Conservation (phyloP, 2,113 vertebrate species). For the Cyprinus carpio region DNA sequence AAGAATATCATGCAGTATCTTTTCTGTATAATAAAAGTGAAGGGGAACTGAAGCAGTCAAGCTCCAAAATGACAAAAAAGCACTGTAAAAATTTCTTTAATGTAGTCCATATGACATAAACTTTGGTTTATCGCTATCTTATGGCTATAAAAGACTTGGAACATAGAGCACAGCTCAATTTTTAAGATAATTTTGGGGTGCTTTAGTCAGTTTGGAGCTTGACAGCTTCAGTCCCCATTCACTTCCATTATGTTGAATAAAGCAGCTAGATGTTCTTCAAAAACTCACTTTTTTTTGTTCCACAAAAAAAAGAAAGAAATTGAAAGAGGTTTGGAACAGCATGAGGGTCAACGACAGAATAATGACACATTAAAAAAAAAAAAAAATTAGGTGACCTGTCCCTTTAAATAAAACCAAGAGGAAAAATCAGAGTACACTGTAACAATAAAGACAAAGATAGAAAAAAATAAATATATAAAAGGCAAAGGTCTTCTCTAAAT, state of each 20-base stretch:
- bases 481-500: neutral
- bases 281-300: neutral
- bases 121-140: neutral
- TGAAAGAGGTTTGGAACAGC: neutral
- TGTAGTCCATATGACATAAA: neutral
- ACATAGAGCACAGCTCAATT: neutral
- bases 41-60: neutral
- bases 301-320: neutral
- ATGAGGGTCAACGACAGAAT: neutral
- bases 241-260: neutral
- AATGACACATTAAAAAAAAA: neutral
- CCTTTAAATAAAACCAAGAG: neutral
- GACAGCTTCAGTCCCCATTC: neutral
- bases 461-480: conserved; percentile 8
- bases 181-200: neutral
- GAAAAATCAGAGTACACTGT: neutral
- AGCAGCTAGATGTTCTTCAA: neutral
- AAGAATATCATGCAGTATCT: too few species aligned
- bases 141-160: neutral
- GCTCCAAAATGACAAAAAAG: neutral
- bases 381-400: neutral
- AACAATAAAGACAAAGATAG: neutral
- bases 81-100: too few species aligned
- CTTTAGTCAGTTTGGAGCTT: neutral
- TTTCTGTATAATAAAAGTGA: neutral